Evolutionary conservation across 2,888 invertebrate genomes (phyloP).

Genomic region (Odontocolon sp.): DNA sequence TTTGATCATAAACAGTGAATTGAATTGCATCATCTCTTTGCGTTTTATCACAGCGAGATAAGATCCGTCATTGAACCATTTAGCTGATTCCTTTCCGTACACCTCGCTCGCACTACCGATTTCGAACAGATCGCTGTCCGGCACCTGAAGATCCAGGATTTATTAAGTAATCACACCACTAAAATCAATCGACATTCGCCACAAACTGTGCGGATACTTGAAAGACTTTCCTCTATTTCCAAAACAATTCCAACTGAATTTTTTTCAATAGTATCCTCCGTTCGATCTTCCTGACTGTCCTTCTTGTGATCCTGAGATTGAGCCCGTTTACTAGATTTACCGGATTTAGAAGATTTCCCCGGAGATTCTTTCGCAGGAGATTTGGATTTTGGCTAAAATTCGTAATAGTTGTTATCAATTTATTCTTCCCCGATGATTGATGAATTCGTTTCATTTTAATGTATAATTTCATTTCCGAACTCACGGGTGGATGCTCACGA

Average conservation of each 20-base stretch:
- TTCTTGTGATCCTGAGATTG: conserved; percentile 52
- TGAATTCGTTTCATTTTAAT: neutral
- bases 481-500: conserved; percentile 76
- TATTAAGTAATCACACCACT: neutral
- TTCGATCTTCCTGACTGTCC: conserved; percentile 55
- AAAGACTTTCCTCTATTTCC: conserved; percentile 57
- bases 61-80: conserved; percentile 82
- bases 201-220: neutral
- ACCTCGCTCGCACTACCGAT: conserved; percentile 84
- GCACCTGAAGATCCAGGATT: conserved; percentile 82
- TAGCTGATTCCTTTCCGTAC: conserved; percentile 82
- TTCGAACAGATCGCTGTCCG: conserved; percentile 88
- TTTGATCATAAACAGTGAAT: conserved; percentile 92
- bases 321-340: conserved; percentile 56
- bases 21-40: conserved; percentile 89
- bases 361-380: conserved; percentile 45
- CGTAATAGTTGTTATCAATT: neutral
- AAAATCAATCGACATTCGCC: neutral
- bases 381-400: conserved; percentile 61
- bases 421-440: neutral
- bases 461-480: conserved; percentile 11
- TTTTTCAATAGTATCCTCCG: conserved; percentile 62
- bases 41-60: conserved; percentile 86
- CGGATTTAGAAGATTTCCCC: conserved; percentile 42
- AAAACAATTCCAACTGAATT: conserved; percentile 24